Evolutionary conservation across 2,797 vertebrate species (phyloP).

Genomic region (Coilia nasus): DNA sequence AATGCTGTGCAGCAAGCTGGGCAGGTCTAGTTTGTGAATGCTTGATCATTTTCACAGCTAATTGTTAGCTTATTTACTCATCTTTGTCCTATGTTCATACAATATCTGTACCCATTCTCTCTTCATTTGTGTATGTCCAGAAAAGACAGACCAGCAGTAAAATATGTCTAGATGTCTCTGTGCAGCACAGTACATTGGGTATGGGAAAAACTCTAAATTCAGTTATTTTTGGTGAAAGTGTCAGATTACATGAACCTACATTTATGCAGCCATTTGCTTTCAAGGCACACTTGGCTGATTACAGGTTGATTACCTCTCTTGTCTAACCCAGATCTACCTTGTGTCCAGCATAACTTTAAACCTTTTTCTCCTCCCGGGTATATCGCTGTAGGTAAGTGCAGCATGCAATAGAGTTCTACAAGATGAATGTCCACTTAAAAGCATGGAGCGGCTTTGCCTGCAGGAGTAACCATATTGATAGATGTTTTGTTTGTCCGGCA

Average conservation of each 20-base stretch:
- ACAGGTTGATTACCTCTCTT: not conserved
- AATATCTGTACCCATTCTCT: too few relatives aligned
- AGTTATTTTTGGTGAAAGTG: not conserved
- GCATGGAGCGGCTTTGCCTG: not conserved
- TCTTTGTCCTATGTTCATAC: not conserved
- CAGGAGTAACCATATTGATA: not conserved
- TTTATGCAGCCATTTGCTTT: not conserved
- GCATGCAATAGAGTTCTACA: not conserved
- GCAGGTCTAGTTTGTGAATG: not conserved
- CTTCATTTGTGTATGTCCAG: too few relatives aligned
- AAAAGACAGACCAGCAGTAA: too few relatives aligned
- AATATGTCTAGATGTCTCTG: too few relatives aligned
- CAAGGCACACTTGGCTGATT: not conserved
- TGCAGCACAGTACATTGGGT: too few relatives aligned
- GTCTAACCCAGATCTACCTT: not conserved
- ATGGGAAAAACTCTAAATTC: not conserved
- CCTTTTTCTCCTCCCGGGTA: not conserved
- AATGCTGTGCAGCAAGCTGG: not conserved
- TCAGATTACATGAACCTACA: not conserved
- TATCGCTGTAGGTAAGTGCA: not conserved
- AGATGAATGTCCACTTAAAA: not conserved
- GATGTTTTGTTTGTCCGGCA: not conserved
- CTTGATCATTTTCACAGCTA: not conserved
- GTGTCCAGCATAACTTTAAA: not conserved
- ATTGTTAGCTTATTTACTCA: not conserved